phyloP scores from a whole-genome alignment of 2,888 invertebrate species.

The Fragum whitleyi region DNA sequence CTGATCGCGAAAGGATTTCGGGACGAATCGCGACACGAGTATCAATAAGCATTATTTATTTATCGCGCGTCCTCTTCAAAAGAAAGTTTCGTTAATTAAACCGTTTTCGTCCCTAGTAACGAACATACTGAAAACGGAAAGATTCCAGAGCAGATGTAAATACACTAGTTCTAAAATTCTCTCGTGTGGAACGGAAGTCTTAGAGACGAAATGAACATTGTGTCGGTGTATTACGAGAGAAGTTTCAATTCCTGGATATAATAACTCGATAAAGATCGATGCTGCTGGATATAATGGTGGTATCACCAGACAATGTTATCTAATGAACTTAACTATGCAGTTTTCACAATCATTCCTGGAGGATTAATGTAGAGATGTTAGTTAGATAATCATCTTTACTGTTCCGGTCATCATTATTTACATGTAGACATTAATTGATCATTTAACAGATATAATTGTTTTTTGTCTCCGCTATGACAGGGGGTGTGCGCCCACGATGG shows the following conservation, averaged over 20 bases:
- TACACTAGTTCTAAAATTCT: neutral
- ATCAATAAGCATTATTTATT: slow-evolving; percentile 26
- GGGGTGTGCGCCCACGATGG: slow-evolving; percentile 22
- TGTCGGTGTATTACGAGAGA: neutral
- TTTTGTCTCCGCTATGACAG: slow-evolving; percentile 41
- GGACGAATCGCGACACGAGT: slow-evolving; percentile 7
- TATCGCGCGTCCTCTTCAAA: slow-evolving; percentile 16
- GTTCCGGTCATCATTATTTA: neutral
- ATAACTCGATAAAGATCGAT: neutral
- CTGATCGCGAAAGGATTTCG: neutral
- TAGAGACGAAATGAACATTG: slow-evolving; percentile 7
- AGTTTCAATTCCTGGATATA: neutral
- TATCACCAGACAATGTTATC: neutral
- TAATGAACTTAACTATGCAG: neutral
- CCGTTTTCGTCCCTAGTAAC: slow-evolving; percentile 19
- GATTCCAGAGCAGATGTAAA: neutral
- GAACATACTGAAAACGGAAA: slow-evolving; percentile 19
- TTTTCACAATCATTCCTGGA: neutral
- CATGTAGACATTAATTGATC: neutral
- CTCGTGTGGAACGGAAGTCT: neutral
- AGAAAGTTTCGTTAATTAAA: slow-evolving; percentile 23
- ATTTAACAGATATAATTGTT: neutral
- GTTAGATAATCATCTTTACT: neutral
- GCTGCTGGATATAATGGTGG: neutral
- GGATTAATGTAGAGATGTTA: neutral